A percentile compares a stretch with the other conserved stretches of the same genome.
Evolutionary conservation across 2,888 invertebrate genomes (phyloP).

Genomic region (Barypeithes pellucidus): DNA sequence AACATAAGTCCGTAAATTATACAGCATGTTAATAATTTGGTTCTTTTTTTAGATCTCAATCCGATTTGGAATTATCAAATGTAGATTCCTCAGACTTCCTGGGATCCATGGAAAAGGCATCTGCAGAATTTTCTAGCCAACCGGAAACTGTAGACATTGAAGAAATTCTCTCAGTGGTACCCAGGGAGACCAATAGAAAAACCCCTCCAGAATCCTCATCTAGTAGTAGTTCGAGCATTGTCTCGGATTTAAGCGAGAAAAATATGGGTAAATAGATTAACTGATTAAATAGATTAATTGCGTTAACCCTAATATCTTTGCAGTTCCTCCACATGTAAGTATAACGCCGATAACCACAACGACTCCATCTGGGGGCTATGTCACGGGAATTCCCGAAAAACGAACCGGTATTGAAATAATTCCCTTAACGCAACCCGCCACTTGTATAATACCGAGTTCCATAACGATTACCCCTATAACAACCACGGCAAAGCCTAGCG

Average conservation of each 20-base stretch:
- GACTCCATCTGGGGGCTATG: slow-evolving; percentile 64
- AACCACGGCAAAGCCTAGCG: slow-evolving; percentile 45
- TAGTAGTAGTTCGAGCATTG: slow-evolving; percentile 62
- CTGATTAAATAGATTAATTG: not conserved
- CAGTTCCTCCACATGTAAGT: slow-evolving; percentile 76
- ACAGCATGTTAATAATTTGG: too few relatives aligned
- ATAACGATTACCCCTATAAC: slow-evolving; percentile 91
- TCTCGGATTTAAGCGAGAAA: slow-evolving; percentile 71
- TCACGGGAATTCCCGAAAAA: slow-evolving; percentile 72
- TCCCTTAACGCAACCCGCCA: slow-evolving; percentile 74
- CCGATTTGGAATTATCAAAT: slow-evolving; percentile 77
- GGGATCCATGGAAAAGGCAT: slow-evolving; percentile 69
- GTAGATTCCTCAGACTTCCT: slow-evolving; percentile 77
- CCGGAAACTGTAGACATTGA: slow-evolving; percentile 75
- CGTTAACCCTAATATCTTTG: not conserved
- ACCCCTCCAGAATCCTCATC: slow-evolving; percentile 64
- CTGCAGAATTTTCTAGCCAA: slow-evolving; percentile 75
- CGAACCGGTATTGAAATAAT: slow-evolving; percentile 90
- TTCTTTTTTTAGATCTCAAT: slow-evolving; percentile 74
- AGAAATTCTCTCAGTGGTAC: slow-evolving; percentile 69
- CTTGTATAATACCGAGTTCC: slow-evolving; percentile 75
- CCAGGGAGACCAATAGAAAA: slow-evolving; percentile 73
- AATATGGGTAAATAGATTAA: slow-evolving; percentile 63
- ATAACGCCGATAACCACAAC: slow-evolving; percentile 75
- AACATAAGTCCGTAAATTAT: too few relatives aligned